Evolutionary conservation across 2,888 invertebrate species (phyloP), one percentile per base, ranked within the genome.

Genomic region (Troglohyphantes excavatus): DNA sequence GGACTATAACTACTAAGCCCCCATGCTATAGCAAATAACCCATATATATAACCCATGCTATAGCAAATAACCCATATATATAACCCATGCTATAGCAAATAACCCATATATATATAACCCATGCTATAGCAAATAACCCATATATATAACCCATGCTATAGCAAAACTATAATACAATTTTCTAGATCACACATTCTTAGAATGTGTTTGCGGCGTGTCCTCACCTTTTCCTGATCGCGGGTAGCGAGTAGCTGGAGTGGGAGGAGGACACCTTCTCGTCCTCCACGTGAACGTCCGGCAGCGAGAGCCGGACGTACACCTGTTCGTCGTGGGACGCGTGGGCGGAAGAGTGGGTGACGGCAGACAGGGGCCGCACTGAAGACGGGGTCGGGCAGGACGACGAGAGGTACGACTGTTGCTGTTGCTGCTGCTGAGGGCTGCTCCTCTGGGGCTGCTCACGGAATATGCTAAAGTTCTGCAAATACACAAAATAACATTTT

Each of bases 401-500:
- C 9, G 90, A 78, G 3, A 81, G 26, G 23, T 81, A 43, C 33
- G 53, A 23, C 13, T 75, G 63, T 17, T 83, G 65, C n/a, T n/a
- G n/a, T n/a, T n/a, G n/a, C n/a, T n/a, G n/a, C 39, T 33, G 26
- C 19, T 75, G 63, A 7, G 78, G 67, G 2, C 81, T 75, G 6
- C 81, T 75, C 26, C 70, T 73, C 23, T 91, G 91, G 1, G 91
- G 91, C 43, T 91, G 91, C 29, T 91, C 91, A 21, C 91, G 90
- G 26, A 91, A 91, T n/a, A 91, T 91, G 61, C 90, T 91, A 33
- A 91, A 91, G 59, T 91, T 91, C 91, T 91, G 72, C 0, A 75
- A 79, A 78, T 3, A 19, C 1, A 39, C n/a, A n/a, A n/a, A n/a
- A n/a, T n/a, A n/a, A n/a, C n/a, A n/a, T n/a, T n/a, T n/a, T n/a